Base-by-base conservation (phyloP, 1,140 invertebrate genomes). In the Aphaenogaster rudis region DNA sequence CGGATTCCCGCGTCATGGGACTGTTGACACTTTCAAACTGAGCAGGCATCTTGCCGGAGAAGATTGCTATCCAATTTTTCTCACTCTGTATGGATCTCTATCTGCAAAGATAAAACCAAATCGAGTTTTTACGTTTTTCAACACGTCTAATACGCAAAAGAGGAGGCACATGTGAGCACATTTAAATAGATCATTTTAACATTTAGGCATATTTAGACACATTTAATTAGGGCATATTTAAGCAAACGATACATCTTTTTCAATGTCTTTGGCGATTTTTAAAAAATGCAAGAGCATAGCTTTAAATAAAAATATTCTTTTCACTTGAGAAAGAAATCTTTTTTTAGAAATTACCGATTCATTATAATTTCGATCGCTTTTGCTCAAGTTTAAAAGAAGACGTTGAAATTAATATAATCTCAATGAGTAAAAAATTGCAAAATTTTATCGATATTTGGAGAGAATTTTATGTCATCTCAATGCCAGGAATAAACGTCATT, bases 41-140 rank as follows among this genome's bases (percentile, higher is more conserved):
- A 61, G 96, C 97, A 57, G 97, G 96, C 97, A 97, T 97, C 91
- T 93, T 96, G 72, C 64, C 54, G 57, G 28, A n/a, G 61, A 45
- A 21, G 0, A 84, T 81, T 36, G 21, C 28, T 45, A 54, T 45
- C 28, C 59, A 54, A 54, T 52, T 3, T 84, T 80, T 8, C 45
- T 61, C 33, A 69, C 57, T 80, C 66, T 63, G 57, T 28, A 76
- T 82, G 59, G 91, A 91, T 88, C 52, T 89, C 39, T 54, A 36
- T 42, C 66, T 81, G 79, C 15, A 81, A 81, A 45, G 8, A n/a
- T 17, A 71, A 4, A 71, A 81, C 1, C n/a, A 6, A 33, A 33
- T n/a, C 13, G 17, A 36, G 0, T 54, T 48, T n/a, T 17, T 52
- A n/a, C 28, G 3, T 28, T 52, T 39, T 52, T 72, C 28, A 17